Evolutionary conservation across 2,797 vertebrate species (phyloP), one percentile per base, ranked within the genome.

Genomic region (Sebastes itinus): DNA sequence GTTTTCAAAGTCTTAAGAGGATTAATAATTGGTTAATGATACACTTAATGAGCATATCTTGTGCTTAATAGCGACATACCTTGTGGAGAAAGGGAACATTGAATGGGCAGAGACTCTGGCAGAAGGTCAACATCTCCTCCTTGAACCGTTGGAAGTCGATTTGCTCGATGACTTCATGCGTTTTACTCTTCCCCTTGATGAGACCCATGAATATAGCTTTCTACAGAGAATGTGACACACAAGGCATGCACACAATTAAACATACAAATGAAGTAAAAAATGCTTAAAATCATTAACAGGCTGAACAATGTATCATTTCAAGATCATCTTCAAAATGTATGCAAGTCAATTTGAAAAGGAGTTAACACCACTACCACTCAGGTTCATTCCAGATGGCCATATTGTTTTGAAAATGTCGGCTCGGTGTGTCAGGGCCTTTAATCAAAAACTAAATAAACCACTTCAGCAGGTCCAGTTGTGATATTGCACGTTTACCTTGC

Each of bases 81-180:
- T 86, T 93, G 33, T 78, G 14, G 8, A 96, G 88, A 78, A 96
- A 95, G 4, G 96, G 94, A 79, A 87, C 77, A 1, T 64, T 76
- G 11, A 82, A 35, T 2, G 69, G 23, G 49, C 82, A 92, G 52
- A 95, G 52, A 8, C n/a, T 86, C 75, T 86, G 84, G 52, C 93
- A 90, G 61, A 96, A 96, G 7, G 75, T 25, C 46, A 94, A 59
- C 90, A 96, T 95, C 76, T 95, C 89, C 20, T 79, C 49, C 66
- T 84, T 95, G 66, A 96, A 96, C 38, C 71, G 70, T 1, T 60
- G 56, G 79, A 94, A 95, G 13, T 92, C 73, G 0, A 82, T 72
- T 13, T 88, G 70, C 52, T 94, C 74, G 4, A 95, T 90, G 64
- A 89, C 20, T 1, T 92, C 56, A 68, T 96, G 94, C 0, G 4